These are phyloP conservation scores for Amphipyra tragopoginis DNA, from an alignment of 2,888 invertebrate species.

Conservation along the genomic window DNA sequence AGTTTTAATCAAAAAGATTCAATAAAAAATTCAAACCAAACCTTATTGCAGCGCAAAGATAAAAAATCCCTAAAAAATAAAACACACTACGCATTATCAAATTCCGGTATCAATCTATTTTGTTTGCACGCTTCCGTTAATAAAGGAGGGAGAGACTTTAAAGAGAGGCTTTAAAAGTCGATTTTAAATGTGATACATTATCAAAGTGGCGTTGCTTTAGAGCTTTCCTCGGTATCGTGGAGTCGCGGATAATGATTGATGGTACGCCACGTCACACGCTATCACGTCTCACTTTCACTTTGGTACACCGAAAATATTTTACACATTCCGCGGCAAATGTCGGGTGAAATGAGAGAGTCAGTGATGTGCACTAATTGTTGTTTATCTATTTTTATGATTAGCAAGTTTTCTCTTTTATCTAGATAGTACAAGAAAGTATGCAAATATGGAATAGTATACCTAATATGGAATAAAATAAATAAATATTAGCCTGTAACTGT, in stretches of 20 bases:
- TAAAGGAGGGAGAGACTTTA: constrained; percentile 65
- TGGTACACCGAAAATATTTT: constrained; percentile 79
- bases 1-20: constrained; percentile 6
- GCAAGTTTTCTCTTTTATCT: background rate
- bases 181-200: constrained; percentile 87
- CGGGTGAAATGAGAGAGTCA: constrained; percentile 64
- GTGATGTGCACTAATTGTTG: constrained; percentile 53
- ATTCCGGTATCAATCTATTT: constrained; percentile 85
- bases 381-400: constrained; percentile 17
- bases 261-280: constrained; percentile 74
- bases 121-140: constrained; percentile 80
- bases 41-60: constrained; percentile 15
- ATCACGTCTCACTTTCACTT: constrained; percentile 82
- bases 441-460: too few species aligned
- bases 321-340: constrained; percentile 69
- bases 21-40: constrained; percentile 34
- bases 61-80: constrained; percentile 67
- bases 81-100: constrained; percentile 78
- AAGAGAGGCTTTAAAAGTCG: constrained; percentile 79
- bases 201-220: constrained; percentile 82
- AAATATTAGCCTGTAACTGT: too few species aligned
- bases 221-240: constrained; percentile 85
- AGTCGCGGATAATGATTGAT: constrained; percentile 87
- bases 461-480: too few species aligned
- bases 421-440: too few species aligned